phyloP scores from a whole-genome alignment of 2,113 vertebrate species.

The Coregonus clupeaformis region DNA sequence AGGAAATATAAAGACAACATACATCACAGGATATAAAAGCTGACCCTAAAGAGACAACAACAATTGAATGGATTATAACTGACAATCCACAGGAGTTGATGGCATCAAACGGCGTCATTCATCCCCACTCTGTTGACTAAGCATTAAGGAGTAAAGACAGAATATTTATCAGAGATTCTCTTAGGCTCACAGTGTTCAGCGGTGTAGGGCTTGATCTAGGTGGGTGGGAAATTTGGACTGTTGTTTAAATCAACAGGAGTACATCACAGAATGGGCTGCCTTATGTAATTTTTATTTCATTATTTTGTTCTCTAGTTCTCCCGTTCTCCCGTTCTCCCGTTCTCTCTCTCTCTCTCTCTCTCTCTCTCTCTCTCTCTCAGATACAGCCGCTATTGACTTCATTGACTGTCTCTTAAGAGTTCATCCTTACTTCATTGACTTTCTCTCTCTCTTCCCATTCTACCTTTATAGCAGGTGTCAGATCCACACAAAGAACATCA shows the following conservation, averaged over 20 bases:
- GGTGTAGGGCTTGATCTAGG: conserved; percentile 49
- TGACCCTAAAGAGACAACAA: conserved; percentile 54
- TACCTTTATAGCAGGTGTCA: background rate
- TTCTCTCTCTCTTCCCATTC: background rate
- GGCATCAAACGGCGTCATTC: conserved; percentile 61
- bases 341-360: background rate
- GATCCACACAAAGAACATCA: conserved; percentile 50
- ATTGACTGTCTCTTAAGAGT: background rate
- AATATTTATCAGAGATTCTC: conserved; percentile 49
- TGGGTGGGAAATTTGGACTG: conserved; percentile 62
- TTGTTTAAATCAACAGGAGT: conserved; percentile 64
- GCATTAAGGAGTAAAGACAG: conserved; percentile 45
- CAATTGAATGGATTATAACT: conserved; percentile 20
- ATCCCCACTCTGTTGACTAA: conserved; percentile 47
- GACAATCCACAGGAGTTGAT: conserved; percentile 54
- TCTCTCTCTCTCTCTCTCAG: conserved; percentile 16
- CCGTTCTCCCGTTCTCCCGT: background rate
- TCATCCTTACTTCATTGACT: conserved; percentile 44
- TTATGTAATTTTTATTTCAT: conserved; percentile 43
- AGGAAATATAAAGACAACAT: conserved; percentile 26
- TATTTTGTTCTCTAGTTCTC: conserved; percentile 62
- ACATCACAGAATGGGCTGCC: too few species aligned
- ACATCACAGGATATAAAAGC: conserved; percentile 49
- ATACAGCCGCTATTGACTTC: conserved; percentile 15
- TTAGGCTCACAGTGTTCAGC: conserved; percentile 18